Evolutionary conservation across 1,140 invertebrate genomes (phyloP), one percentile per base, ranked within the genome.

Genomic region (Diprion similis): DNA sequence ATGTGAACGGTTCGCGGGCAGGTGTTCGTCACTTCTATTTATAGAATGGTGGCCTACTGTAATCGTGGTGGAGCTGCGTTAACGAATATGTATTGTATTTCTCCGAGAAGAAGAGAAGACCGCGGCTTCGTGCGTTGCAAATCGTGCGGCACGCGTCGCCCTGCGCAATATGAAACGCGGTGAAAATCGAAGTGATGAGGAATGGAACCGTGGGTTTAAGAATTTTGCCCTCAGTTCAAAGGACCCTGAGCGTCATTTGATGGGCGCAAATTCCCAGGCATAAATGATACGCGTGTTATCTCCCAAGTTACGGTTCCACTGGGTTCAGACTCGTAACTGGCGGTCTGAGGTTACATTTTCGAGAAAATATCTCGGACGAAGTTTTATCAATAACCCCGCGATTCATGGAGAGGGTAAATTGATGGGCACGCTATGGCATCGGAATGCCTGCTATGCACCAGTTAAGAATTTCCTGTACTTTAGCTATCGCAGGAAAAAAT

Each of bases 11-110:
- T 74, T 82, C 71, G 24, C 24, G 72, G 79, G 82, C 84, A 86
- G 85, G 84, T 85, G 85, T 78, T 81, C 81, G 85, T 86, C 86
- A 87, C 79, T 78, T 78, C 85, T 87, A 86, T 86, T 87, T 87
- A 83, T 86, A 87, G 85, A 80, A 59, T 8, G 11, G 51, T 59
- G 51, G 6, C 51, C 51, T 59, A 59, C 51, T 59, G 51, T 59
- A 59, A 4, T 59, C n/a, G 9, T 4, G n/a, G 51, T 59, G 24
- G 24, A 59, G 51, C 51, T 4, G n/a, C n/a, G n/a, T 59, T 17
- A 17, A 13, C 24, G 24, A 37, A 37, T 13, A 10, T 59, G 6
- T 59, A 59, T 59, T 59, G 9, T 59, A 9, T 59, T 59, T 59
- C 51, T 59, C 11, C 51, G 51, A 59, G 0, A 37, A 37, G 11